phyloP scores from a whole-genome alignment of 2,113 vertebrate species.

The Perognathus longimembris region DNA sequence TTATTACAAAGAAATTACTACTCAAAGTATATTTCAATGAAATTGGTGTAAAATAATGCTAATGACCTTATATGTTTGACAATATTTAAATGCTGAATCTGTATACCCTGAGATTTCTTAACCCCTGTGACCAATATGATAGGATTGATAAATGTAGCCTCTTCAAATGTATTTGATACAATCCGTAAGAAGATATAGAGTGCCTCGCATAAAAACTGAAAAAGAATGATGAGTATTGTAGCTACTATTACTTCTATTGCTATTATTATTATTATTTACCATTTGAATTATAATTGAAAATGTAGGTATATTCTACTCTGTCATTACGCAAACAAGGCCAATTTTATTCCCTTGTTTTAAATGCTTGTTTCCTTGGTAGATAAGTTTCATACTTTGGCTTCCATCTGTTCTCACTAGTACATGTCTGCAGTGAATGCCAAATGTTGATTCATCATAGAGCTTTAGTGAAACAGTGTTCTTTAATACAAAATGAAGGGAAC shows the following conservation, averaged over 20 bases:
- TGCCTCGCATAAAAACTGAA: neutral
- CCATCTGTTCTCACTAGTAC: constrained; percentile 75
- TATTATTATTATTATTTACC: neutral
- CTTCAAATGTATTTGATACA: neutral
- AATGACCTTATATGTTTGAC: neutral
- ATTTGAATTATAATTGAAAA: neutral
- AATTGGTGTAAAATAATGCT: neutral
- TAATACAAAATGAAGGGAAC: constrained; percentile 62
- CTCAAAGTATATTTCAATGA: neutral
- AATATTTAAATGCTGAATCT: neutral
- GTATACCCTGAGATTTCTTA: neutral
- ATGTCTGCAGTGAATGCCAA: constrained; percentile 70
- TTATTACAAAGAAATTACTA: neutral
- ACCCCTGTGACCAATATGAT: neutral
- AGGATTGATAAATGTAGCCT: neutral
- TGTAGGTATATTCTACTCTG: neutral
- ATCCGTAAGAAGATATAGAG: neutral
- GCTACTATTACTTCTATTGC: neutral
- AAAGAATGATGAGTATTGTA: neutral
- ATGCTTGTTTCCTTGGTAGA: constrained; percentile 59
- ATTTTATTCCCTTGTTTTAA: constrained; percentile 46
- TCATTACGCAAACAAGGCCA: constrained; percentile 13
- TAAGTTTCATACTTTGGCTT: constrained; percentile 71
- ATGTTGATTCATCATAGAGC: constrained; percentile 72
- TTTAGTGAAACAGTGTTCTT: constrained; percentile 68